Percentiles rank a stretch among this genome's conserved stretches.
Conservation (phyloP, 2,113 vertebrate genomes). For the Lepus europaeus region DNA sequence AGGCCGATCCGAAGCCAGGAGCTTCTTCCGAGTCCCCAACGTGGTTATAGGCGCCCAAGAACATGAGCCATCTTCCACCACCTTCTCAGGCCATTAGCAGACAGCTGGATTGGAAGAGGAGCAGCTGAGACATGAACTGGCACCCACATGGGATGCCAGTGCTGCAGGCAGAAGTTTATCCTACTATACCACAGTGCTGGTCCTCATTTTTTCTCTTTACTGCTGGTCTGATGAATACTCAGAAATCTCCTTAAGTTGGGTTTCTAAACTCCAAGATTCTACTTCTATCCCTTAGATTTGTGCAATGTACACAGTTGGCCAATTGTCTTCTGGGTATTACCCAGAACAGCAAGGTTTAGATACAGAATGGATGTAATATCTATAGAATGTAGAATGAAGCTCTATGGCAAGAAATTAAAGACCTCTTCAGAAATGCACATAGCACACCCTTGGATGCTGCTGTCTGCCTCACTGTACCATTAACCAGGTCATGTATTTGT, state of each 20-base stretch:
- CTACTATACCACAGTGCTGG: no score
- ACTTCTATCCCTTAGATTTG: not conserved
- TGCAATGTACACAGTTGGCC: not conserved
- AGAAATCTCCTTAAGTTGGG: not conserved
- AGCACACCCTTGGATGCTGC: no score
- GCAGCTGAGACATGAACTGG: no score
- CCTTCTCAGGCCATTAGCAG: no score
- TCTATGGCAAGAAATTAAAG: not conserved
- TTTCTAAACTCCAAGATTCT: conserved; percentile 9
- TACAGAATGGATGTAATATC: not conserved
- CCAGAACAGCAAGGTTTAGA: not conserved
- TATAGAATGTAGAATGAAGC: not conserved
- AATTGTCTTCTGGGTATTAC: not conserved
- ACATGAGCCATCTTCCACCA: no score
- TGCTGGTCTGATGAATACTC: not conserved
- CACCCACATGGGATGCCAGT: no score
- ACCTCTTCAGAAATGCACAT: not conserved
- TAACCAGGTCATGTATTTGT: not conserved
- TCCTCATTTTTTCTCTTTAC: not conserved
- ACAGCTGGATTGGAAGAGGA: no score
- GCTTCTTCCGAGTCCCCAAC: no score
- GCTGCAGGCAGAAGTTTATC: no score
- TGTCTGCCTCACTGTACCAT: not conserved
- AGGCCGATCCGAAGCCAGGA: no score
- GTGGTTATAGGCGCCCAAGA: no score